Conservation (phyloP, 35 echinoderm and acorn worm species). For the Chiridota heheva region DNA sequence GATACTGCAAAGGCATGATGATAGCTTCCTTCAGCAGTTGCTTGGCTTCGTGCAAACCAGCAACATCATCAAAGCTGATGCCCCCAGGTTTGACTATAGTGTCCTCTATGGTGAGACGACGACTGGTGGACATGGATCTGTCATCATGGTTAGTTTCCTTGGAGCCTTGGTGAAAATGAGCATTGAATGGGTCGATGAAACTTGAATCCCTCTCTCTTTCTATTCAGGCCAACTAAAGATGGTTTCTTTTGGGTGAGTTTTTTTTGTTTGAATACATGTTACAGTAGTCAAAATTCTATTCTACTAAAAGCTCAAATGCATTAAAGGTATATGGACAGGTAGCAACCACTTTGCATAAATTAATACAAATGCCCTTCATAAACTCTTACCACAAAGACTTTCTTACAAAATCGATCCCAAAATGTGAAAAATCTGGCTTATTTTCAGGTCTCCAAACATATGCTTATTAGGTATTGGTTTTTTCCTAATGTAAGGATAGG, state of each 20-base stretch:
- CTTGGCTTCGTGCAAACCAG: slow-evolving; percentile 76
- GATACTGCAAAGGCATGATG: slow-evolving; percentile 86
- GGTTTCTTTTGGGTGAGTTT: background rate
- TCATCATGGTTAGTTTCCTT: background rate
- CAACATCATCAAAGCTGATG: slow-evolving; percentile 78
- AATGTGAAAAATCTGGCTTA: no score
- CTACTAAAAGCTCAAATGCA: no score
- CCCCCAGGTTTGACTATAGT: slow-evolving; percentile 74
- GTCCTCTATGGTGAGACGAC: slow-evolving; percentile 70
- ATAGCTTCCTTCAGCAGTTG: slow-evolving; percentile 83
- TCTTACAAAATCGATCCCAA: no score
- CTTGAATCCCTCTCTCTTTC: background rate
- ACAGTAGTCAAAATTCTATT: background rate
- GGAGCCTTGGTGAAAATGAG: background rate
- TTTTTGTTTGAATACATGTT: background rate
- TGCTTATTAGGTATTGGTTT: no score
- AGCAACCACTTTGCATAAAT: no score
- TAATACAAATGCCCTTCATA: no score
- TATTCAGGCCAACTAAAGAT: no score
- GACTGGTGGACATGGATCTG: background rate
- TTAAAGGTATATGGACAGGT: no score
- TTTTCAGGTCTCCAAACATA: no score
- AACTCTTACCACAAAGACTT: no score
- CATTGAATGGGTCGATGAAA: background rate
- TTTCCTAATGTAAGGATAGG: no score